Conservation (phyloP, 1,140 invertebrate genomes). For the Habropoda laboriosa region DNA sequence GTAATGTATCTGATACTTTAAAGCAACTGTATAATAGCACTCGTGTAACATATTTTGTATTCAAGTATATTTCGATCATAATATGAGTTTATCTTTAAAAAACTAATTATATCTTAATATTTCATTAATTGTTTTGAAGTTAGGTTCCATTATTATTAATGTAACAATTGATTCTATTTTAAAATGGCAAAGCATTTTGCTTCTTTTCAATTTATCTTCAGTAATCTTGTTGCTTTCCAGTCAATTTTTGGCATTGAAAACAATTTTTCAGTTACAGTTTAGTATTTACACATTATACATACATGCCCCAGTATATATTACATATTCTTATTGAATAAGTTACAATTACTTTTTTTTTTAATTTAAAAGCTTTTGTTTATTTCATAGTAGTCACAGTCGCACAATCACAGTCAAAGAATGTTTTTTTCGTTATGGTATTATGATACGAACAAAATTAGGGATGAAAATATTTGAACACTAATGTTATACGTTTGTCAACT, state of each 20-base stretch:
- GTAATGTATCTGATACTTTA: constrained; percentile 43
- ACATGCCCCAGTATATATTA: background rate
- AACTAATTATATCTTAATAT: constrained; percentile 21
- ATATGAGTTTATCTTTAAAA: constrained; percentile 53
- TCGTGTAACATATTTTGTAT: constrained; percentile 65
- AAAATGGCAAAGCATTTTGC: background rate
- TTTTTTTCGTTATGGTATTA: background rate
- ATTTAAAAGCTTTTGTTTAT: background rate
- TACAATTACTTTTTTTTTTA: too few relatives aligned
- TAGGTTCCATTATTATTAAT: background rate
- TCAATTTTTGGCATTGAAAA: background rate
- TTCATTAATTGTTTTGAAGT: background rate
- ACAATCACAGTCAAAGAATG: background rate
- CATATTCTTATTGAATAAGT: background rate
- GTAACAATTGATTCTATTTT: background rate
- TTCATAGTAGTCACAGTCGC: background rate
- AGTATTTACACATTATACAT: background rate
- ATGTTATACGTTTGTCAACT: background rate
- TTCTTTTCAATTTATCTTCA: background rate
- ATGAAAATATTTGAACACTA: too few relatives aligned
- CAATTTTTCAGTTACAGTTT: background rate
- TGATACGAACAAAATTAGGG: background rate
- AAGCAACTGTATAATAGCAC: constrained; percentile 61
- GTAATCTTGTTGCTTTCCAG: background rate
- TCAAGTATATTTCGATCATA: constrained; percentile 53